These are phyloP conservation scores for Drosophila stalkeri DNA, from an alignment of 2,888 invertebrate genomes.

Conservation along the genomic window DNA sequence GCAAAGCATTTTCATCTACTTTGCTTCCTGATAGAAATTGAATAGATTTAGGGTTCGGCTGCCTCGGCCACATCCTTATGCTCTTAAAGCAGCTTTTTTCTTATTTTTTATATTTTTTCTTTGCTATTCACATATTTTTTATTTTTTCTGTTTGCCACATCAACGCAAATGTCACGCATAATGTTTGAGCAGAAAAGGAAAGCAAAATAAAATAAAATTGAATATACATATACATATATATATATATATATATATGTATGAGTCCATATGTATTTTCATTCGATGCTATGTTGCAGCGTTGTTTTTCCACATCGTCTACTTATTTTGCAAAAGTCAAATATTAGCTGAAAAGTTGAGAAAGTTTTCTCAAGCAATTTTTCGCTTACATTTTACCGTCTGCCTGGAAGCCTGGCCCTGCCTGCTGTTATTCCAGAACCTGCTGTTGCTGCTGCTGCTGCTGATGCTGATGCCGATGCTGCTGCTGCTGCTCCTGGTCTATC, in stretches of 20 bases:
- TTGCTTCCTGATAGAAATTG: not conserved
- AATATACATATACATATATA: constrained; percentile 23
- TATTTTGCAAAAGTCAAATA: constrained; percentile 82
- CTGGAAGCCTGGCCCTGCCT: constrained; percentile 16
- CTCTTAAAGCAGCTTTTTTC: constrained; percentile 31
- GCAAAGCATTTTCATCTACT: not conserved
- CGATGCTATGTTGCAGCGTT: constrained; percentile 61
- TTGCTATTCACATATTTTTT: constrained; percentile 18
- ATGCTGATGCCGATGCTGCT: constrained; percentile 9
- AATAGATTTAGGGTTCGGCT: constrained; percentile 32
- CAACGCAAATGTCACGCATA: constrained; percentile 76
- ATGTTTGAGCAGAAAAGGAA: constrained; percentile 56
- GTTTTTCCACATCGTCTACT: constrained; percentile 77
- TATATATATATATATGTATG: constrained; percentile 12
- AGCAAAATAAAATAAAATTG: constrained; percentile 46
- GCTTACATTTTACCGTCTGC: constrained; percentile 70
- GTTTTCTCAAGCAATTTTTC: constrained; percentile 82
- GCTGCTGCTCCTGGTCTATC: constrained; percentile 69
- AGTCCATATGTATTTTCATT: constrained; percentile 48
- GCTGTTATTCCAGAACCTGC: not conserved
- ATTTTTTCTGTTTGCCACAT: constrained; percentile 46
- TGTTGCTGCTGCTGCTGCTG: constrained; percentile 15
- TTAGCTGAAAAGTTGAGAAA: constrained; percentile 83
- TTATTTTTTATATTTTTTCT: constrained; percentile 5
- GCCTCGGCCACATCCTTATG: constrained; percentile 42